These are phyloP conservation scores for Drosophila gunungcola DNA, from an alignment of 1,140 invertebrate species.

Conservation along the genomic window DNA sequence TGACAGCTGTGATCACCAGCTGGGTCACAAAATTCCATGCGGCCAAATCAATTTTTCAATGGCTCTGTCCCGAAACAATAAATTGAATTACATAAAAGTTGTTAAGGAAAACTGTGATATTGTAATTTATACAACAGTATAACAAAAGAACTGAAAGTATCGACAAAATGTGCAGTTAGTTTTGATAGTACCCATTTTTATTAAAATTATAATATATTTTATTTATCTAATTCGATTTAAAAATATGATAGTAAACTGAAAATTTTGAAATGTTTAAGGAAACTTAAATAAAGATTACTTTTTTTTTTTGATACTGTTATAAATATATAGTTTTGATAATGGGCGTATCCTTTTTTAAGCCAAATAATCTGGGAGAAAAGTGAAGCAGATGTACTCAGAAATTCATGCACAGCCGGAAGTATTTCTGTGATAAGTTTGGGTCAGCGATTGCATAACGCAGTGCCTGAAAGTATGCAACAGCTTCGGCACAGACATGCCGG, in stretches of 20 bases:
- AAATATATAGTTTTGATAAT: neutral
- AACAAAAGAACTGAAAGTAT: too few relatives aligned
- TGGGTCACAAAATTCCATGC: neutral
- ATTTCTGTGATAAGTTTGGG: conserved; percentile 19
- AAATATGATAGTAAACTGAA: too few relatives aligned
- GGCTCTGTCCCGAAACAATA: neutral
- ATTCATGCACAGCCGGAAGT: conserved; percentile 36
- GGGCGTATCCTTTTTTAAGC: neutral
- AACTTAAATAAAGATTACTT: too few relatives aligned
- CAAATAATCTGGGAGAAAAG: conserved; percentile 1
- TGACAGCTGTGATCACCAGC: conserved; percentile 8
- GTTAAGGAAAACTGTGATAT: neutral
- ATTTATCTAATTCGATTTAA: too few relatives aligned
- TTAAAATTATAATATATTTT: too few relatives aligned
- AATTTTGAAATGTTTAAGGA: too few relatives aligned
- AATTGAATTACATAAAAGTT: neutral
- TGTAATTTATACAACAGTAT: too few relatives aligned
- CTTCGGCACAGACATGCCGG: neutral
- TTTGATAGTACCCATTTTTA: too few relatives aligned
- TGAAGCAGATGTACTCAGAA: conserved; percentile 6
- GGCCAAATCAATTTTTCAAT: neutral
- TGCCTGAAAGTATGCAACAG: conserved; percentile 38
- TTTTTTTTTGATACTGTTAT: too few relatives aligned
- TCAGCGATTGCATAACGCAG: conserved; percentile 47
- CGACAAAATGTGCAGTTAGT: too few relatives aligned